Percentiles rank a stretch among this genome's conserved stretches.
phyloP scores from a whole-genome alignment of 2,888 invertebrate species.

The Heteromurus nitidus region DNA sequence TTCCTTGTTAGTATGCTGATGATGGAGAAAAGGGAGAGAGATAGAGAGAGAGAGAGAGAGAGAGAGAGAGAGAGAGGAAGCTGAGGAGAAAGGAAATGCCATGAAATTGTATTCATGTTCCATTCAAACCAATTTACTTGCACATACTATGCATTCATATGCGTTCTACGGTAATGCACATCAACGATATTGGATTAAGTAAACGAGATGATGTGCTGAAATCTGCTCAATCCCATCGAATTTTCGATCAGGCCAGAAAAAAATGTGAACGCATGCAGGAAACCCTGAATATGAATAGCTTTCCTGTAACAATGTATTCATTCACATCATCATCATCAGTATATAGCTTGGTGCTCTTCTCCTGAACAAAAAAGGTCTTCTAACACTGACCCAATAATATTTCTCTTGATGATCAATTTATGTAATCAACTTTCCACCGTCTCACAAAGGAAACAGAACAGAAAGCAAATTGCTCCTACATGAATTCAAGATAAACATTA shows the following conservation, averaged over 20 bases:
- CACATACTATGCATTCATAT: neutral
- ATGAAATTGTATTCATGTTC: slow-evolving; percentile 40
- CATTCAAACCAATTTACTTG: slow-evolving; percentile 47
- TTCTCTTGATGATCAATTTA: slow-evolving; percentile 27
- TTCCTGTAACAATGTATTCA: too few relatives aligned
- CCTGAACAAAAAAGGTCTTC: too few relatives aligned
- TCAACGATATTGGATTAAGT: slow-evolving; percentile 63
- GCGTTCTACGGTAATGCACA: slow-evolving; percentile 9
- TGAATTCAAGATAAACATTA: too few relatives aligned
- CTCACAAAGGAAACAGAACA: neutral
- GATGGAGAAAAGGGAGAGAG: slow-evolving; percentile 46
- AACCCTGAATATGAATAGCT: too few relatives aligned
- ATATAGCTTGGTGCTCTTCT: too few relatives aligned
- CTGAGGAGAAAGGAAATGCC: slow-evolving; percentile 33
- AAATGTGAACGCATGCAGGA: slow-evolving; percentile 53
- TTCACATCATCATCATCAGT: too few relatives aligned
- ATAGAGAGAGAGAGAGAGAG: neutral
- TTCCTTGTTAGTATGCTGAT: slow-evolving; percentile 30
- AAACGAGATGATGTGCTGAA: slow-evolving; percentile 63
- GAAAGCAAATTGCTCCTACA: neutral
- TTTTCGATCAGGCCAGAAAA: slow-evolving; percentile 31
- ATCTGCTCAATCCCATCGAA: slow-evolving; percentile 62
- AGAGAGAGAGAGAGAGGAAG: neutral
- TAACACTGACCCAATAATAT: slow-evolving; percentile 31
- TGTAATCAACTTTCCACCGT: slow-evolving; percentile 1